Evolutionary conservation across 1,140 invertebrate species (phyloP), one percentile per base, ranked within the genome.

Genomic region (Eumeta japonica): DNA sequence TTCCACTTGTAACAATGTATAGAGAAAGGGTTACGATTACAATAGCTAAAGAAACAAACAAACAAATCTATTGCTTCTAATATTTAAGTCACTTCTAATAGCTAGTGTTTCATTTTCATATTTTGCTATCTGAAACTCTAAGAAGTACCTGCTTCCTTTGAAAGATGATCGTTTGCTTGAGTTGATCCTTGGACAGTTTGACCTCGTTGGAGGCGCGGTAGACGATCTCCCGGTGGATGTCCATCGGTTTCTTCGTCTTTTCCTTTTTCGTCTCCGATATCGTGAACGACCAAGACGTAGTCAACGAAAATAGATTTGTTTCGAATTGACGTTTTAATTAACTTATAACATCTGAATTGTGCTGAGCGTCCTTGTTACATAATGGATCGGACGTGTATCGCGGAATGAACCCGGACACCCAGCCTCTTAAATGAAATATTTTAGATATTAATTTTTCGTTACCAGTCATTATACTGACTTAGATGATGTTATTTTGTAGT

Each of bases 91-190:
- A n/a, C 7, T 24, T n/a, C 7, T 24, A n/a, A 7, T 24, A 7
- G 7, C n/a, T 24, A 24, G 7, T 24, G 7, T 24, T 24, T n/a
- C 7, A n/a, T n/a, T 7, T 24, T 7, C 7, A 24, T 24, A 24
- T 7, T 24, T 24, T 7, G 20, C n/a, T n/a, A n/a, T n/a, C n/a
- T n/a, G n/a, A n/a, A n/a, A n/a, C n/a, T n/a, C 10, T 12, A 16
- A 30, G 16, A 11, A 10, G 43, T 38, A 62, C 63, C 51, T 68
- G 65, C 51, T 83, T 83, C 18, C 62, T 74, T 37, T 78, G 77
- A 58, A 93, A 93, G 33, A 86, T 72, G 15, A 82, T 83, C 62
- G 88, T 81, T 31, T 78, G 82, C n/a, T 80, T 72, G 5, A 86
- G 55, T 7, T 84, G 73, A 18, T 81, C 79, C 43, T 79, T 79